phyloP scores from a whole-genome alignment of 2,797 vertebrate genomes.

The Peromyscus aztecus region DNA sequence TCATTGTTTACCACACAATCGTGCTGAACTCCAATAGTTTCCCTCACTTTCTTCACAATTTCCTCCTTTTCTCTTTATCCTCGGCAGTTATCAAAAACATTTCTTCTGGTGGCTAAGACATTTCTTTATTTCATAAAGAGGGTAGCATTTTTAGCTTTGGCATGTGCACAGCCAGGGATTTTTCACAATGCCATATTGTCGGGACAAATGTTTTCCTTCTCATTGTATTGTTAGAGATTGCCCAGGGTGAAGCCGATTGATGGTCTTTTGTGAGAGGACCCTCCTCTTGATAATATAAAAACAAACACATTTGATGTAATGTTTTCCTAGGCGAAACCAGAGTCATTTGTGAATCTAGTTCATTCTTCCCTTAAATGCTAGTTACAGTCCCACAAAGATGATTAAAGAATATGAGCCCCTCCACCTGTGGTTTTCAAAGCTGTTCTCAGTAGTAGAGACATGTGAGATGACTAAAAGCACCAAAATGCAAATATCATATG shows the following conservation, averaged over 20 bases:
- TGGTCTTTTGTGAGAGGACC: conserved; percentile 53
- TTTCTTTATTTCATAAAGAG: conserved; percentile 69
- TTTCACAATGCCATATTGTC: conserved; percentile 61
- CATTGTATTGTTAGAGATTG: conserved; percentile 39
- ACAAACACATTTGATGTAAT: conserved; percentile 47
- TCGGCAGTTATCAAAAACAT: conserved; percentile 69
- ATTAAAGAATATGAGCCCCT: background rate
- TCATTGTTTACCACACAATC: conserved; percentile 69
- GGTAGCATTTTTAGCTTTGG: conserved; percentile 54
- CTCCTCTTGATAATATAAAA: conserved; percentile 27
- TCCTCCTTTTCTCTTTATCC: conserved; percentile 62
- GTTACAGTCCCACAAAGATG: background rate
- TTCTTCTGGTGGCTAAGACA: conserved; percentile 56
- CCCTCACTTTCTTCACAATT: conserved; percentile 56
- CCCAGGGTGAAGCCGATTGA: conserved; percentile 9
- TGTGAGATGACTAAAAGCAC: background rate
- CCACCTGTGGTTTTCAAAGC: background rate
- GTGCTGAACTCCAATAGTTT: conserved; percentile 16
- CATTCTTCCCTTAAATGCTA: conserved; percentile 38
- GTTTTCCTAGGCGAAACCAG: conserved; percentile 48
- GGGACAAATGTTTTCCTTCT: conserved; percentile 53
- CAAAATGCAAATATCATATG: background rate
- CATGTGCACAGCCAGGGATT: conserved; percentile 34
- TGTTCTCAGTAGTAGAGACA: background rate
- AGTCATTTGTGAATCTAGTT: conserved; percentile 43